phyloP scores from a whole-genome alignment of 2,113 vertebrate species.

The Psilopogon haemacephalus region DNA sequence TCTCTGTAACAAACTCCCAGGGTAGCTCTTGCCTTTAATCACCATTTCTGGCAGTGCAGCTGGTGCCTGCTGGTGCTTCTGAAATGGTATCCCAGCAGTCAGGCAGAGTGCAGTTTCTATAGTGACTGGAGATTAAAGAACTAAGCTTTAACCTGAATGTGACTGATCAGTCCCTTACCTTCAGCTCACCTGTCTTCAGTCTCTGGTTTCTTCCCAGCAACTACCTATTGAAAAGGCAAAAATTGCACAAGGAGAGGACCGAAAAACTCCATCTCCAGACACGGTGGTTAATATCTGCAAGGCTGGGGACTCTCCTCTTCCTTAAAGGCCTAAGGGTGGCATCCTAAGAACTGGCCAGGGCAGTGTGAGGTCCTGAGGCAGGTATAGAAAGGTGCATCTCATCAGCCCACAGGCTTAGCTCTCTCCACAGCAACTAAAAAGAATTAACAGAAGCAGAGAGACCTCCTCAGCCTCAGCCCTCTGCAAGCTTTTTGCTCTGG shows the following conservation, averaged over 20 bases:
- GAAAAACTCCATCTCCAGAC: background rate
- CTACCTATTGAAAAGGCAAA: background rate
- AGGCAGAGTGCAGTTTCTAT: conserved; percentile 24
- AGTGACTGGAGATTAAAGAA: conserved; percentile 7
- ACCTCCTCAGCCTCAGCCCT: background rate
- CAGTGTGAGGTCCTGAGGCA: background rate
- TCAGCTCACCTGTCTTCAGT: background rate
- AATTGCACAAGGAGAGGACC: background rate
- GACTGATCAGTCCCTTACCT: background rate
- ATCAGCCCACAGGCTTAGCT: background rate
- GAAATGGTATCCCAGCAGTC: background rate
- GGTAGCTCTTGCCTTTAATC: background rate
- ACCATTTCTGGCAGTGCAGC: background rate
- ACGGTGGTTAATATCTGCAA: background rate
- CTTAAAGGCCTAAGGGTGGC: background rate
- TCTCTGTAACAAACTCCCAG: background rate
- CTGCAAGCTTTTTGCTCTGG: background rate
- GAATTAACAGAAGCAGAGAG: background rate
- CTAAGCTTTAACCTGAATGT: background rate
- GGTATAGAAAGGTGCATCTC: background rate
- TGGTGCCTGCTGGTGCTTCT: background rate
- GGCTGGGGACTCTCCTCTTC: background rate
- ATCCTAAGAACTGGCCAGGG: background rate
- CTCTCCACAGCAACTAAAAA: background rate
- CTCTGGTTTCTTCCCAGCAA: background rate